Percentiles rank a stretch among this genome's conserved stretches.
Conservation (phyloP, 2,113 vertebrate genomes). For the Aspidoscelis tigris region DNA sequence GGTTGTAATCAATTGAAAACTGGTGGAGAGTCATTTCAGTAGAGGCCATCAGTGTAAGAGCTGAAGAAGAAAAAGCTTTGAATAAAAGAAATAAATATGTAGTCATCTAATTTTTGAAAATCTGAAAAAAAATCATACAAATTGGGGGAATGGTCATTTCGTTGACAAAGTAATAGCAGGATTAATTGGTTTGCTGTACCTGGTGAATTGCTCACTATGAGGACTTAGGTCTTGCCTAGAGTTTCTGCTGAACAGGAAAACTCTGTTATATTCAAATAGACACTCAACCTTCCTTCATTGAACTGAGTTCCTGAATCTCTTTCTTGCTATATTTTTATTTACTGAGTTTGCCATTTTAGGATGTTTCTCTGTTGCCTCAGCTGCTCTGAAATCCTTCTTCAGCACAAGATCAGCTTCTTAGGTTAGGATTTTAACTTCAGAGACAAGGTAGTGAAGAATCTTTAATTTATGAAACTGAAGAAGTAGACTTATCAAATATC, state of each 20-base stretch:
- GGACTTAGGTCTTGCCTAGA: slow-evolving; percentile 48
- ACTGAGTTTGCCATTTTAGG: slow-evolving; percentile 72
- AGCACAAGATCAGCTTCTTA: slow-evolving; percentile 76
- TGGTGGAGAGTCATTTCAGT: not conserved
- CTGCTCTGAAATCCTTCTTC: slow-evolving; percentile 72
- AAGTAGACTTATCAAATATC: slow-evolving; percentile 87
- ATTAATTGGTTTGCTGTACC: slow-evolving; percentile 24
- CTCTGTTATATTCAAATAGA: slow-evolving; percentile 47
- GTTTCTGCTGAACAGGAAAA: slow-evolving; percentile 56
- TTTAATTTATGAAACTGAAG: slow-evolving; percentile 87
- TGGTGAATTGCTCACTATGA: not conserved
- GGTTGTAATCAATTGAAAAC: not conserved
- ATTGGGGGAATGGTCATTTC: not conserved
- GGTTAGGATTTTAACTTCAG: slow-evolving; percentile 77
- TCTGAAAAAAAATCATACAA: slow-evolving; percentile 25
- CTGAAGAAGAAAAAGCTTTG: not conserved
- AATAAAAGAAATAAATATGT: slow-evolving; percentile 4
- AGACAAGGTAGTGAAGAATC: slow-evolving; percentile 76
- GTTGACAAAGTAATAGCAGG: not conserved
- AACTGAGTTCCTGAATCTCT: slow-evolving; percentile 63
- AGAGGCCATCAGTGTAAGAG: not conserved
- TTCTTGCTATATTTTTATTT: slow-evolving; percentile 74
- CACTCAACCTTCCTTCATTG: slow-evolving; percentile 56
- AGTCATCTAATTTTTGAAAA: slow-evolving; percentile 28
- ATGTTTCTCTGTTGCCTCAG: slow-evolving; percentile 66